Conservation (phyloP, 2,113 vertebrate species). For the Boleophthalmus pectinirostris region DNA sequence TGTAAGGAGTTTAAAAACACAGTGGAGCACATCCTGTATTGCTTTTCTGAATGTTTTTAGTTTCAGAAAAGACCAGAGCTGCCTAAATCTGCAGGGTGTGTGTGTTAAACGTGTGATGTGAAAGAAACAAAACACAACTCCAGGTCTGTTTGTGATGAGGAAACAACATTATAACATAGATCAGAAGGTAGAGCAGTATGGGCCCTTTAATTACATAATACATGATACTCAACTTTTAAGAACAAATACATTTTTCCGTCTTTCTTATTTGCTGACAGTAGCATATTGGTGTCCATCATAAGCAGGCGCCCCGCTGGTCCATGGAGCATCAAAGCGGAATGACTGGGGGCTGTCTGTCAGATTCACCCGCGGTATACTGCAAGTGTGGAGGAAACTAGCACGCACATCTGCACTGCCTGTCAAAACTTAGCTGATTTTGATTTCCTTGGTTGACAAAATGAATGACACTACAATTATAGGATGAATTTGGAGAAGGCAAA, state of each 20-base stretch:
- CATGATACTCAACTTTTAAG: neutral
- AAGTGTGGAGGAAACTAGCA: neutral
- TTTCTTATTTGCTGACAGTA: conserved; percentile 8
- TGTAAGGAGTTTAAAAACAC: no score
- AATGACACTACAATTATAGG: neutral
- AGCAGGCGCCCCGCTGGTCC: conserved; percentile 22
- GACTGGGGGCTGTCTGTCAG: conserved; percentile 41
- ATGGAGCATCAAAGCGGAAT: conserved; percentile 54
- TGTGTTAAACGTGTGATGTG: no score
- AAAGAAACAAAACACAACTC: no score
- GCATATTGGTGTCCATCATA: conserved; percentile 24
- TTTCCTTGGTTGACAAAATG: neutral
- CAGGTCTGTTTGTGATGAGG: no score
- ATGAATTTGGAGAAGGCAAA: neutral
- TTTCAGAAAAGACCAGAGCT: no score
- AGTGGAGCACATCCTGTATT: no score
- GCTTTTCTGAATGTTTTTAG: no score
- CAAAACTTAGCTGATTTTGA: neutral
- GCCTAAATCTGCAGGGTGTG: no score
- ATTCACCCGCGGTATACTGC: conserved; percentile 7
- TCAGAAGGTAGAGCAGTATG: no score
- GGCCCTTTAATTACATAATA: neutral
- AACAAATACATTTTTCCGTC: neutral
- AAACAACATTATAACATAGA: no score
- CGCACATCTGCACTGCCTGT: neutral